A percentile compares a stretch with the other conserved stretches of the same genome.
Evolutionary conservation across 37 sponge, comb jelly and placozoan species (phyloP).

Genomic region (Axinella damicornis): DNA sequence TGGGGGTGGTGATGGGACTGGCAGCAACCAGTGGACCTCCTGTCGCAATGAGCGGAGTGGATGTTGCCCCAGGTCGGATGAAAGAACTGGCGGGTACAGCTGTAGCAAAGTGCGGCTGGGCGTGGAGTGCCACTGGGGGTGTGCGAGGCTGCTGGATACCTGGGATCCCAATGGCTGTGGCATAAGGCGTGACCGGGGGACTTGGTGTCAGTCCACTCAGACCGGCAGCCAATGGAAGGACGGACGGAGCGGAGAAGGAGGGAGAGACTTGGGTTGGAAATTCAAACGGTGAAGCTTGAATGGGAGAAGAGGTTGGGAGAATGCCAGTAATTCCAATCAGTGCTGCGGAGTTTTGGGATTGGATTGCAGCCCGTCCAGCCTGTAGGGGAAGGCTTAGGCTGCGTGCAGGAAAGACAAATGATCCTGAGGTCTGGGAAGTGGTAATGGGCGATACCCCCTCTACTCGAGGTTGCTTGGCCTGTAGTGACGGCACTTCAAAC

Average conservation of each 20-base stretch:
- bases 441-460: background rate
- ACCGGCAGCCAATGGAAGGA: background rate
- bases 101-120: background rate
- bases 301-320: background rate
- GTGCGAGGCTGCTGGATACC: background rate
- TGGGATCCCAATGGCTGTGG: no score
- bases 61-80: background rate
- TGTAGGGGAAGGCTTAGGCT: conserved; percentile 1
- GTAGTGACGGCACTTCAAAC: conserved; percentile 13
- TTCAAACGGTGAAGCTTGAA: background rate
- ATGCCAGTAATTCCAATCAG: conserved; percentile 5
- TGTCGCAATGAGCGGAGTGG: no score
- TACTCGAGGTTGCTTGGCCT: conserved; percentile 26
- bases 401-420: background rate
- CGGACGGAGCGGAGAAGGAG: background rate
- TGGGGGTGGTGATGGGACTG: background rate
- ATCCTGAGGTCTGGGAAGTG: no score
- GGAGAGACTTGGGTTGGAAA: background rate
- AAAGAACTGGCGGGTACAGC: background rate
- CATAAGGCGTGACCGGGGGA: no score
- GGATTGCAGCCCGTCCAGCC: background rate
- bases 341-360: background rate
- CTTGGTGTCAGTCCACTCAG: background rate
- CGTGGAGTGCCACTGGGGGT: background rate
- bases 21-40: background rate